A percentile compares a stretch with the other conserved stretches of the same genome.
Conservation (phyloP, 2,113 vertebrate genomes). For the Onychorhynchus coronatus region DNA sequence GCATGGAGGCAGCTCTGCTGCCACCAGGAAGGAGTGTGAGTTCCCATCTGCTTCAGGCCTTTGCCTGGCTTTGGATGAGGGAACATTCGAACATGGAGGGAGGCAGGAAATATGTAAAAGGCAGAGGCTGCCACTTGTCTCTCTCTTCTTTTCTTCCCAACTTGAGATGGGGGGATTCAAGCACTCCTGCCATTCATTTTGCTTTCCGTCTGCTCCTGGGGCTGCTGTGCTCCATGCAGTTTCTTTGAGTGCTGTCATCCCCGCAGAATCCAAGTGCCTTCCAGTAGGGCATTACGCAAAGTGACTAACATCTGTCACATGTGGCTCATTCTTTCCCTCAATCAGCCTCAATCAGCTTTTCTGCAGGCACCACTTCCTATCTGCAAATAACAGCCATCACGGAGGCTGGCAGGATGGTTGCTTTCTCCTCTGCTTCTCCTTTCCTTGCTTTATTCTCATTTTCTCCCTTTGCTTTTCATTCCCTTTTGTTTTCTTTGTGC, state of each 20-base stretch:
- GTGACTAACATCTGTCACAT: slow-evolving; percentile 58
- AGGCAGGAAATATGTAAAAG: background rate
- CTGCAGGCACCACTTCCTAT: slow-evolving; percentile 46
- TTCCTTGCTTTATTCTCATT: background rate
- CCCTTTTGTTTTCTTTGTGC: background rate
- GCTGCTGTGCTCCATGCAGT: background rate
- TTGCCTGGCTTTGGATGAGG: background rate
- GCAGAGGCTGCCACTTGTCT: background rate
- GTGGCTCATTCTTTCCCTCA: slow-evolving; percentile 56
- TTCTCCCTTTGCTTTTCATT: background rate
- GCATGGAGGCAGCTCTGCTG: background rate
- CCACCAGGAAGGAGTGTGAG: background rate
- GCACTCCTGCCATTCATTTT: slow-evolving; percentile 10
- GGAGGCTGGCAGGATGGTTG: background rate
- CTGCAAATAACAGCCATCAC: slow-evolving; percentile 36
- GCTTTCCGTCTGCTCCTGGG: background rate
- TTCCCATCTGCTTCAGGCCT: background rate
- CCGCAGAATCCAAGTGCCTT: slow-evolving; percentile 26
- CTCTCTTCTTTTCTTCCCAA: background rate
- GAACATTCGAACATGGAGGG: background rate
- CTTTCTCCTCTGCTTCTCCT: background rate
- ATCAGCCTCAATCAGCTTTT: slow-evolving; percentile 64
- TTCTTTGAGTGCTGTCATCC: slow-evolving; percentile 41
- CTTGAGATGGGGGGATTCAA: background rate
- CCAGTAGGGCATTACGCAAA: background rate